phyloP scores from a whole-genome alignment of 2,888 invertebrate genomes.

The Aphodius sticticus region DNA sequence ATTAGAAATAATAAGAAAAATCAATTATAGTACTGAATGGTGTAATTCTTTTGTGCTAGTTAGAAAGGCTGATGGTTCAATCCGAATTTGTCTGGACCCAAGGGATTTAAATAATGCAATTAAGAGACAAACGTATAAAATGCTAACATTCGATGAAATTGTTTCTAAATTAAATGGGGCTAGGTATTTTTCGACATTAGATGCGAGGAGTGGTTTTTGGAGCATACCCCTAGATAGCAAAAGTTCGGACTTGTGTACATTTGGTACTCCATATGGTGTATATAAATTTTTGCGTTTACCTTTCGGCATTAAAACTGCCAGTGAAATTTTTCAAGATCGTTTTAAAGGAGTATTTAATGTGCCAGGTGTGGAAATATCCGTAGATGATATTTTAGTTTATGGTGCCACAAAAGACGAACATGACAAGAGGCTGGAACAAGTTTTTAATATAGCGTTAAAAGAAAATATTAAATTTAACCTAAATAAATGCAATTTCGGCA shows the following conservation, averaged over 20 bases:
- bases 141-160: background rate
- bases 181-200: constrained; percentile 7
- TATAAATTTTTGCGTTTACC: constrained; percentile 35
- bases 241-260: constrained; percentile 43
- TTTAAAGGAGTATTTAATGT: constrained; percentile 33
- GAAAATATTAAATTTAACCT: constrained; percentile 46
- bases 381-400: constrained; percentile 36
- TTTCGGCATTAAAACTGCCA: constrained; percentile 28
- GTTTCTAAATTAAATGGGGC: constrained; percentile 6
- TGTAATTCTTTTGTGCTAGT: too few relatives aligned
- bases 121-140: constrained; percentile 8
- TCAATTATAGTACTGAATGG: too few relatives aligned
- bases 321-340: constrained; percentile 34
- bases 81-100: constrained; percentile 9
- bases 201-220: constrained; percentile 41
- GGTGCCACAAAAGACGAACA: constrained; percentile 34
- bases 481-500: constrained; percentile 33
- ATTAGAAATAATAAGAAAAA: too few relatives aligned
- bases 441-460: constrained; percentile 42
- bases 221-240: constrained; percentile 42
- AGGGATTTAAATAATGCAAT: background rate
- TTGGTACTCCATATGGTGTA: constrained; percentile 43
- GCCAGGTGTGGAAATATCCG: constrained; percentile 30
- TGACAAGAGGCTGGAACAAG: constrained; percentile 36
- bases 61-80: constrained; percentile 5